Evolutionary conservation across 2,888 invertebrate genomes (phyloP).

Genomic region (Argyresthia albistria): DNA sequence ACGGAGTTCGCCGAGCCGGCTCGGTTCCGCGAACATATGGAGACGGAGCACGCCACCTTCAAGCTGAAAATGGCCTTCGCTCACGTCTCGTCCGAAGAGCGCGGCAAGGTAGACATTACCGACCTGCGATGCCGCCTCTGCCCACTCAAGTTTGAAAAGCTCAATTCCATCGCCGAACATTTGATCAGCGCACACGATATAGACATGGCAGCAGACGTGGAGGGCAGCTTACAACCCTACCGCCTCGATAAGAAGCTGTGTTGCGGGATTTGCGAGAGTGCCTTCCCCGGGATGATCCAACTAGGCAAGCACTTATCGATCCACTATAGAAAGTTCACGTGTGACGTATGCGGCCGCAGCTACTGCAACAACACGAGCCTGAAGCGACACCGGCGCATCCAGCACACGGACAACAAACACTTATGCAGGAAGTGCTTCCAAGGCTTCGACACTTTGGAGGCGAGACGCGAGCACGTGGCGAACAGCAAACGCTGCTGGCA

Average conservation of each 20-base stretch:
- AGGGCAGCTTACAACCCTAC: constrained; percentile 13
- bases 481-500: constrained; percentile 31
- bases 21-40: constrained; percentile 38
- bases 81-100: constrained; percentile 4
- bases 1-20: constrained; percentile 41
- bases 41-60: constrained; percentile 25
- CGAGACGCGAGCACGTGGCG: constrained; percentile 28
- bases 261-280: constrained; percentile 32
- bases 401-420: constrained; percentile 20
- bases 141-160: not conserved
- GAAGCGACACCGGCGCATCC: constrained; percentile 39
- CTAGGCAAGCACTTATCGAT: constrained; percentile 49
- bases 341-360: constrained; percentile 54
- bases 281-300: constrained; percentile 37
- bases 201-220: constrained; percentile 8
- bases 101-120: constrained; percentile 3
- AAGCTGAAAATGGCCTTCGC: constrained; percentile 13
- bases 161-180: constrained; percentile 12
- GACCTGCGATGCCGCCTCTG: constrained; percentile 8
- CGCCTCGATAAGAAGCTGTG: constrained; percentile 33
- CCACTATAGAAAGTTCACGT: constrained; percentile 49
- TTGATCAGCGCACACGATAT: constrained; percentile 9
- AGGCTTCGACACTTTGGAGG: constrained; percentile 26
- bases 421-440: constrained; percentile 29
- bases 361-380: constrained; percentile 45